These are phyloP conservation scores for Danionella cerebrum DNA, from an alignment of 2,113 vertebrate genomes.

Conservation along the genomic window DNA sequence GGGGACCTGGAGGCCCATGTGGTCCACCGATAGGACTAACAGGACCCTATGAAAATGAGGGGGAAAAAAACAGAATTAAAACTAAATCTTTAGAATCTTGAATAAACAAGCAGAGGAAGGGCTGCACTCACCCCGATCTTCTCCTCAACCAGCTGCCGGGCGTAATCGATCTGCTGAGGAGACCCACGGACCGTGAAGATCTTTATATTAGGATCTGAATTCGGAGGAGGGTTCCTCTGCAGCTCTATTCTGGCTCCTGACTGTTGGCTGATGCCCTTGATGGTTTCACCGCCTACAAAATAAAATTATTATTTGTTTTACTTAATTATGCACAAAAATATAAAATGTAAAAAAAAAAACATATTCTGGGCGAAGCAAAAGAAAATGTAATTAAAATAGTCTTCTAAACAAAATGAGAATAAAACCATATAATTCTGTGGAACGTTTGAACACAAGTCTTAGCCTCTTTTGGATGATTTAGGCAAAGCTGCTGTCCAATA, in stretches of 20 bases:
- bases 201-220: constrained; percentile 92
- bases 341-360: no score
- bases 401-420: no score
- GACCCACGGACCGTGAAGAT: constrained; percentile 94
- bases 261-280: constrained; percentile 96
- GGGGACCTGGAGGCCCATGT: constrained; percentile 91
- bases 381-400: no score
- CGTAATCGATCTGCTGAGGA: constrained; percentile 94
- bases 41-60: constrained; percentile 72
- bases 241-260: constrained; percentile 95
- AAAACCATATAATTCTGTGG: no score
- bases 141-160: constrained; percentile 94
- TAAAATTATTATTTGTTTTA: no score
- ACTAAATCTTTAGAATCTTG: no score
- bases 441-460: no score
- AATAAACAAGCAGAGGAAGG: background rate
- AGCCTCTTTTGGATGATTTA: no score
- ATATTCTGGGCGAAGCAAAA: no score
- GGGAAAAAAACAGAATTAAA: background rate
- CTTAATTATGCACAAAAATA: no score
- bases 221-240: constrained; percentile 93
- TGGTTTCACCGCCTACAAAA: constrained; percentile 86
- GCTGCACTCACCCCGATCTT: constrained; percentile 89
- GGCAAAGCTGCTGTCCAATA: no score
- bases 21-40: constrained; percentile 91